phyloP scores from a whole-genome alignment of 2,797 vertebrate genomes.

The Simalia tracyae region DNA sequence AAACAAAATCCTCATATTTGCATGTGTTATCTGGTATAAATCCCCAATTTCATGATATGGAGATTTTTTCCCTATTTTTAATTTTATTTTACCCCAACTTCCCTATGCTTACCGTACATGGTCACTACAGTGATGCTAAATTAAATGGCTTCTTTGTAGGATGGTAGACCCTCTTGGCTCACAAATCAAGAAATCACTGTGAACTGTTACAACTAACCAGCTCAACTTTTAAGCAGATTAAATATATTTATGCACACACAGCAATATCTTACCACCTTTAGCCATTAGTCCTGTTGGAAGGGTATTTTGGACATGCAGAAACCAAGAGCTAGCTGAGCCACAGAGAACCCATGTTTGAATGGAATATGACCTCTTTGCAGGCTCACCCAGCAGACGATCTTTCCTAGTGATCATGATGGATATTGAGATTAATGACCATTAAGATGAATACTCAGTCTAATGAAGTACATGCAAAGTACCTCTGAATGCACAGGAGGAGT shows the following conservation, averaged over 20 bases:
- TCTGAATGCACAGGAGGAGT: too few species aligned
- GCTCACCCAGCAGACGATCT: too few species aligned
- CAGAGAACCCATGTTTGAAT: too few species aligned
- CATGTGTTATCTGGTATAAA: background rate
- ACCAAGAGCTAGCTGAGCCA: too few species aligned
- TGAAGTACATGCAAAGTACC: too few species aligned
- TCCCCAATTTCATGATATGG: background rate
- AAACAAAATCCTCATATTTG: background rate
- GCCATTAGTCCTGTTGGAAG: background rate
- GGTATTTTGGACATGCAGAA: background rate
- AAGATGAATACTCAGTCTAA: too few species aligned
- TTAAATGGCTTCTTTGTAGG: background rate
- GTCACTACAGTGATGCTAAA: background rate
- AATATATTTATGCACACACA: background rate
- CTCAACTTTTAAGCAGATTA: background rate
- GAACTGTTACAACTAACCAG: background rate
- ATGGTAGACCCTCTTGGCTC: background rate
- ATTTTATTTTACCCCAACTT: background rate
- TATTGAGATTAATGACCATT: too few species aligned
- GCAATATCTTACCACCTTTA: background rate
- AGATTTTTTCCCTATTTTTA: background rate
- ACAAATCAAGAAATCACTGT: background rate
- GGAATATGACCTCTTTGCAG: too few species aligned
- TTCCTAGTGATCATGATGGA: too few species aligned
- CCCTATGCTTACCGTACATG: background rate